Percentiles rank a stretch among this genome's conserved stretches.
phyloP scores from a whole-genome alignment of 2,888 invertebrate species.

The Synergus laeviventris region DNA sequence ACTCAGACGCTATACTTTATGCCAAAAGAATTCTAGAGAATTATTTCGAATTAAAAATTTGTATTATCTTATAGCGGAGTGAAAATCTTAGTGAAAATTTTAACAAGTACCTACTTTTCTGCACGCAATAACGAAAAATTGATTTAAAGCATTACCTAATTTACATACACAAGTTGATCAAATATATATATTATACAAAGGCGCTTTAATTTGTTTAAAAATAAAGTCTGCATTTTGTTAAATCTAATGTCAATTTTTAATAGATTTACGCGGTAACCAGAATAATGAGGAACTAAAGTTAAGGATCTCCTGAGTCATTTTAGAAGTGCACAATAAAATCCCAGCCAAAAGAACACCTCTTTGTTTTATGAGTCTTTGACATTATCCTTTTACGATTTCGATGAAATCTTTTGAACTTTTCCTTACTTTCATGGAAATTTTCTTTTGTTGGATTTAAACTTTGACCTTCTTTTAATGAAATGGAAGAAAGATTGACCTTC shows the following conservation, averaged over 20 bases:
- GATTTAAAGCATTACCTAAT: background rate
- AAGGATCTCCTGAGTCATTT: slow-evolving; percentile 16
- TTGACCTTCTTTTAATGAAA: background rate
- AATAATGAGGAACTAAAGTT: background rate
- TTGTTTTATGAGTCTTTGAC: too few relatives aligned
- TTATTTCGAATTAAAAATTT: background rate
- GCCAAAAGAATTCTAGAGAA: background rate
- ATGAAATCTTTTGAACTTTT: background rate
- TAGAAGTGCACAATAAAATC: background rate
- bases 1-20: slow-evolving; percentile 16
- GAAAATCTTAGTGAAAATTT: background rate
- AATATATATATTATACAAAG: slow-evolving; percentile 27
- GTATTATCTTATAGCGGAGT: background rate
- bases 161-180: slow-evolving; percentile 20
- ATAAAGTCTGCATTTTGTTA: slow-evolving; percentile 32
- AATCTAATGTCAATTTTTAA: slow-evolving; percentile 17
- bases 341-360: background rate
- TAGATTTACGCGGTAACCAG: slow-evolving; percentile 27
- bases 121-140: background rate
- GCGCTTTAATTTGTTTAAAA: slow-evolving; percentile 34
- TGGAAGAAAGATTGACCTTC: background rate
- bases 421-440: background rate
- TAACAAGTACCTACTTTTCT: background rate
- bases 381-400: background rate
- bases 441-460: background rate